Evolutionary conservation across 2,888 invertebrate genomes (phyloP).

Genomic region (Drosophila nr. perissopoda): DNA sequence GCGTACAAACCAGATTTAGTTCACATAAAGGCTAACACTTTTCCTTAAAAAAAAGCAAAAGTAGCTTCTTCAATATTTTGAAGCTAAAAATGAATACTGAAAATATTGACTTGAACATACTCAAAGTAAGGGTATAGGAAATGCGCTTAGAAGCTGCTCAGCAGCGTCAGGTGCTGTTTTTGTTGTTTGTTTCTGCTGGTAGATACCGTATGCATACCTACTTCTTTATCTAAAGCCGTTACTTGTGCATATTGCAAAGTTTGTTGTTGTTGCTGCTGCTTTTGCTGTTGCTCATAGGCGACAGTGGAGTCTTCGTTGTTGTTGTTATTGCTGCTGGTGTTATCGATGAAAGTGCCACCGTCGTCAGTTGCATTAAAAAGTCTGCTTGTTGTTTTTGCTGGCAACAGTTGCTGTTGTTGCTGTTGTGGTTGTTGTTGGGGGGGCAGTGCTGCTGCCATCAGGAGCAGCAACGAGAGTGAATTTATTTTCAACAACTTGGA

Average conservation of each 20-base stretch:
- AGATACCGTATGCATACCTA: slow-evolving; percentile 82
- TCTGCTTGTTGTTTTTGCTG: slow-evolving; percentile 35
- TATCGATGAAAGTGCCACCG: slow-evolving; percentile 70
- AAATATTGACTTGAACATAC: not conserved
- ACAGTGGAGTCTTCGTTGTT: slow-evolving; percentile 32
- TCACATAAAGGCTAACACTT: not conserved
- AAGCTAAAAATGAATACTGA: not conserved
- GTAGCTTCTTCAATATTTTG: not conserved
- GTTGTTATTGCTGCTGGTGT: slow-evolving; percentile 34
- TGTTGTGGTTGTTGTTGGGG: slow-evolving; percentile 51
- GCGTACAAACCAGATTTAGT: not conserved
- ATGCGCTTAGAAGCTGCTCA: slow-evolving; percentile 22
- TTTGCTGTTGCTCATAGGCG: slow-evolving; percentile 51
- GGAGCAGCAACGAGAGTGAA: slow-evolving; percentile 73
- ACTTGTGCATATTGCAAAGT: slow-evolving; percentile 70
- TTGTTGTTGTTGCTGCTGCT: slow-evolving; percentile 37
- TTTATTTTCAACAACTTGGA: slow-evolving; percentile 64
- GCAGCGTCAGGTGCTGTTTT: slow-evolving; percentile 11
- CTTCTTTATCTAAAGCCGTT: slow-evolving; percentile 83
- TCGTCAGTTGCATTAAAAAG: slow-evolving; percentile 62
- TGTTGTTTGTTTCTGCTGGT: slow-evolving; percentile 26
- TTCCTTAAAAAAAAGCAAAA: not conserved
- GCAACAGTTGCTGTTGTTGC: slow-evolving; percentile 43
- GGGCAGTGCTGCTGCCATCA: slow-evolving; percentile 49
- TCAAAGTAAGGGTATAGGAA: slow-evolving; percentile 28